Percentiles rank a stretch among this genome's conserved stretches.
Conservation (phyloP, 1,140 invertebrate genomes). For the Charaxes varanes region DNA sequence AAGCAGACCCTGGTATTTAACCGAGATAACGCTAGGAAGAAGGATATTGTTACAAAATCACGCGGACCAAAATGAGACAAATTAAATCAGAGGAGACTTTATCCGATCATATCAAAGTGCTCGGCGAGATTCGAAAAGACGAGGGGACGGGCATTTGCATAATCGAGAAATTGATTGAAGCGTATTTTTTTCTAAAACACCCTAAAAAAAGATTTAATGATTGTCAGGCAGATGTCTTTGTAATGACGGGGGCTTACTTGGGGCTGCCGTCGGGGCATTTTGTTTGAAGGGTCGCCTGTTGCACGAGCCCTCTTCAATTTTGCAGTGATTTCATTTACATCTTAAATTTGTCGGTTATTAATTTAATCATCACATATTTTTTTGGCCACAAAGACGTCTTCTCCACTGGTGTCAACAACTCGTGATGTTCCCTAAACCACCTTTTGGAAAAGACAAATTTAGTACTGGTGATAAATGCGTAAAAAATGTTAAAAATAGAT, state of each 20-base stretch:
- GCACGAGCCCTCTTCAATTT: conserved; percentile 22
- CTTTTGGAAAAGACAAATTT: too few species aligned
- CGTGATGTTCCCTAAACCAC: too few species aligned
- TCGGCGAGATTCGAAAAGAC: conserved; percentile 17
- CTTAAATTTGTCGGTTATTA: too few species aligned
- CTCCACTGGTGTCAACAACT: too few species aligned
- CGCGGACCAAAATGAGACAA: conserved; percentile 34
- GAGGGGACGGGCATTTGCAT: conserved; percentile 49
- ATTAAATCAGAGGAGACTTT: conserved; percentile 40
- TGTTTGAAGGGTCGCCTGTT: conserved; percentile 36
- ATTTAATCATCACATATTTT: too few species aligned
- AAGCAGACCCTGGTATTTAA: too few species aligned
- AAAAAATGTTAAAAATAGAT: too few species aligned
- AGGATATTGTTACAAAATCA: conserved; percentile 18
- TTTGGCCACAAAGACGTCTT: too few species aligned
- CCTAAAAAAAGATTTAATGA: conserved; percentile 46
- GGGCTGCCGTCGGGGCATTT: conserved; percentile 27
- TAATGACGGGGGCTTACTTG: conserved; percentile 39
- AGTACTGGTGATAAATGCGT: too few species aligned
- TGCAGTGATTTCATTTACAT: too few species aligned
- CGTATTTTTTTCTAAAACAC: conserved; percentile 45
- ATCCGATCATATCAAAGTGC: conserved; percentile 38
- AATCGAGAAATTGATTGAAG: conserved; percentile 68
- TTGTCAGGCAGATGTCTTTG: conserved; percentile 45
- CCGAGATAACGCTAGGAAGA: too few species aligned